phyloP scores from a whole-genome alignment of 1,140 invertebrate genomes.

The Danaus melanippus region DNA sequence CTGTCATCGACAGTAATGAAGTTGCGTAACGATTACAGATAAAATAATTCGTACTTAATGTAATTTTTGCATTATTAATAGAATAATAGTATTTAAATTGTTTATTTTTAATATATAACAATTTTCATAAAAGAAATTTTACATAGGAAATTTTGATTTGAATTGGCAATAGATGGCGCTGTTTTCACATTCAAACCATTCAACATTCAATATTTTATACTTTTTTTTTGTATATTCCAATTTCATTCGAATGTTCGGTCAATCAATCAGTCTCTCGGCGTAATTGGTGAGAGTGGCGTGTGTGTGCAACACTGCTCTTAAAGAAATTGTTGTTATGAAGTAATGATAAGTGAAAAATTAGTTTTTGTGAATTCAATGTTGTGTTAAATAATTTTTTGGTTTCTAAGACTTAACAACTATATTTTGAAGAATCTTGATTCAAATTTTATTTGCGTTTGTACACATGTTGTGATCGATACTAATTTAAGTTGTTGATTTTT shows the following conservation, averaged over 20 bases:
- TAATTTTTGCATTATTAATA: constrained; percentile 1
- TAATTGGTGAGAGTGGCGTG: constrained; percentile 17
- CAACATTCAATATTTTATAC: constrained; percentile 19
- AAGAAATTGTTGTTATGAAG: constrained; percentile 21
- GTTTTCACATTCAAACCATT: constrained; percentile 5
- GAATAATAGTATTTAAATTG: neutral
- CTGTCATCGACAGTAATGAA: constrained; percentile 18
- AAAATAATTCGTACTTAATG: neutral
- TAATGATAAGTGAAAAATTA: constrained; percentile 18
- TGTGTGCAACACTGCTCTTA: constrained; percentile 7
- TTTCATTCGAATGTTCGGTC: constrained; percentile 27
- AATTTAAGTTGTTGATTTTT: constrained; percentile 31
- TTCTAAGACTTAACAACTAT: constrained; percentile 3
- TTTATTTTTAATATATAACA: constrained; percentile 1
- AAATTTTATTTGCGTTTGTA: constrained; percentile 39
- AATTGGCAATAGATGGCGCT: constrained; percentile 21
- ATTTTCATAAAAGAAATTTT: too few species aligned
- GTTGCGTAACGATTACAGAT: constrained; percentile 11
- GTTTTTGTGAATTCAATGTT: constrained; percentile 20
- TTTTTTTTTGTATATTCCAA: neutral
- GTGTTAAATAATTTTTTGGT: constrained; percentile 9
- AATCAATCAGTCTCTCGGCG: constrained; percentile 38
- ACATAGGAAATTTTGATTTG: too few species aligned
- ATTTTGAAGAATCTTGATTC: constrained; percentile 8
- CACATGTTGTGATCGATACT: constrained; percentile 63